Percentiles rank a stretch among this genome's conserved stretches.
phyloP scores from a whole-genome alignment of 2,888 invertebrate species.

The Agriopis leucophaearia region DNA sequence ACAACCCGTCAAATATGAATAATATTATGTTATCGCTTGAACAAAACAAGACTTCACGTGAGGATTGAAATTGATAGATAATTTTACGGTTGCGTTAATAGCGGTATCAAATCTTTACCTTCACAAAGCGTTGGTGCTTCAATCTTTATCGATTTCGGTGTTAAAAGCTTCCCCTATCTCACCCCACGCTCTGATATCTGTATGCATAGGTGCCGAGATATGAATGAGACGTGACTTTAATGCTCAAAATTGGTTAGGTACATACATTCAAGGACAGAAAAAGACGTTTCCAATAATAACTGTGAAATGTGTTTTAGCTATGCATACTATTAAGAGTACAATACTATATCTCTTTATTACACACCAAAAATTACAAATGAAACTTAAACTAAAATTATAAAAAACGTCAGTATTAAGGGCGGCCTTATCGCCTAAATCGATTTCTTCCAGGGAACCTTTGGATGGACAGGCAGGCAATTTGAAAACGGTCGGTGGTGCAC shows the following conservation, averaged over 20 bases:
- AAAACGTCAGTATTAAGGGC: no score
- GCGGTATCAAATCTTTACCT: not conserved
- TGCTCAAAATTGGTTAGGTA: not conserved
- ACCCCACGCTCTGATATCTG: not conserved
- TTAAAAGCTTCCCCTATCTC: conserved; percentile 6
- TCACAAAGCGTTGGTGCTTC: not conserved
- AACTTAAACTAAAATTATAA: no score
- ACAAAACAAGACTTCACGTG: conserved; percentile 9
- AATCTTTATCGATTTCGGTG: conserved; percentile 7
- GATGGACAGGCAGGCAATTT: no score
- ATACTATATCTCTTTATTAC: no score
- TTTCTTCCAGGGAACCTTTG: no score
- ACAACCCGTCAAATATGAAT: conserved; percentile 29
- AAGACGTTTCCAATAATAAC: not conserved
- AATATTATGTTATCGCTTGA: conserved; percentile 31
- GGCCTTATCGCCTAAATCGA: no score
- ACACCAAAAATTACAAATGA: no score
- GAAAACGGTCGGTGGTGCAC: no score
- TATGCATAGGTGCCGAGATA: conserved; percentile 11
- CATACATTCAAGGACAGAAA: not conserved
- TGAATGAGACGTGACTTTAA: not conserved
- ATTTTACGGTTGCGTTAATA: conserved; percentile 4
- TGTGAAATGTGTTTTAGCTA: no score
- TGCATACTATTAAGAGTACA: no score
- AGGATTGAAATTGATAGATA: conserved; percentile 2